A percentile compares a stretch with the other conserved stretches of the same genome.
Conservation (phyloP, 2,113 vertebrate genomes). For the Sinosuthora webbiana region DNA sequence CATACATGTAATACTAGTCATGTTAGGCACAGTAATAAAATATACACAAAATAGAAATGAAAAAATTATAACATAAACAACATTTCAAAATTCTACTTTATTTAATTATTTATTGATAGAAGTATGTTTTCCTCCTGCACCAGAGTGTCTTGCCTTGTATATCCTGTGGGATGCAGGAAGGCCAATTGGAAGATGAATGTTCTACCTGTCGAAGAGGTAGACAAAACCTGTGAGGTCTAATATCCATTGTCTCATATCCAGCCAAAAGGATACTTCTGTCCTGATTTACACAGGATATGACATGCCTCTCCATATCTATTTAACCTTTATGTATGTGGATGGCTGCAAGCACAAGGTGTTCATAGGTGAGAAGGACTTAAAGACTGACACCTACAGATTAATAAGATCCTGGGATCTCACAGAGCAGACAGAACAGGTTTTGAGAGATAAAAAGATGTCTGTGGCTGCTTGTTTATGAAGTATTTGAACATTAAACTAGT, state of each 20-base stretch:
- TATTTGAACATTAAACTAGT: not conserved
- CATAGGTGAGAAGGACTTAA: not conserved
- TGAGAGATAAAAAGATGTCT: not conserved
- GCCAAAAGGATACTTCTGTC: not conserved
- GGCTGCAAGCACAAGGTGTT: not conserved
- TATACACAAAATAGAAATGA: not conserved
- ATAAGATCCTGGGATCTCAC: not conserved
- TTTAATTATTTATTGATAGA: not conserved
- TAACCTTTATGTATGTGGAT: not conserved
- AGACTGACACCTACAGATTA: not conserved
- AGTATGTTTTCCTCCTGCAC: not conserved
- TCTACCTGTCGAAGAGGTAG: no score
- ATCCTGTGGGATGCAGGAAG: not conserved
- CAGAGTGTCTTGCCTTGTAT: not conserved
- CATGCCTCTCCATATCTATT: not conserved
- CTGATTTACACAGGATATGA: not conserved
- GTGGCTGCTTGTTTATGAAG: not conserved
- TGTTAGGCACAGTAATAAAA: not conserved
- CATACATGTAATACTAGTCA: not conserved
- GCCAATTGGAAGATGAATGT: not conserved
- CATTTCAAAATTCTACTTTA: not conserved
- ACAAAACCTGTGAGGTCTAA: not conserved
- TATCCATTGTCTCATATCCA: accelerated
- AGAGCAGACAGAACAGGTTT: not conserved
- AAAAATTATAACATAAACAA: not conserved